A percentile compares a stretch with the other conserved stretches of the same genome.
Conservation (phyloP, 2,888 invertebrate species). For the Andrena chrysosceles region DNA sequence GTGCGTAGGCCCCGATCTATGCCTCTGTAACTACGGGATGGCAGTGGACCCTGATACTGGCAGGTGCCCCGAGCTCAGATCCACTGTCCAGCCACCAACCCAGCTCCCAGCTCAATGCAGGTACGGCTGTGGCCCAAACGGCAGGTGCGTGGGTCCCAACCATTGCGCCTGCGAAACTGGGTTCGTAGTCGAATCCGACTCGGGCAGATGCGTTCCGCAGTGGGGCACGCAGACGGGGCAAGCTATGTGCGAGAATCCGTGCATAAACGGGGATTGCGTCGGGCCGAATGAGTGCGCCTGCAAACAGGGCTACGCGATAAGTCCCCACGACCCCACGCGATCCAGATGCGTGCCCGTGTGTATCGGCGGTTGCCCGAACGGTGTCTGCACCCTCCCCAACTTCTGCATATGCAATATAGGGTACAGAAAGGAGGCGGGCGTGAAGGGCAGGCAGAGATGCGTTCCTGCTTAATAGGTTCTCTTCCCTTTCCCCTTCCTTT, state of each 20-base stretch:
- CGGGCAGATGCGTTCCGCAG: slow-evolving; percentile 70
- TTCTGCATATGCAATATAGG: slow-evolving; percentile 91
- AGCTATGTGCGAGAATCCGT: slow-evolving; percentile 82
- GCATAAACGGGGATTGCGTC: slow-evolving; percentile 86
- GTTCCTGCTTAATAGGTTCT: slow-evolving; percentile 80
- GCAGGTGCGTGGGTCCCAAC: slow-evolving; percentile 86
- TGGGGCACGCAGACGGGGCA: slow-evolving; percentile 57
- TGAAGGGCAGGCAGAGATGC: slow-evolving; percentile 89
- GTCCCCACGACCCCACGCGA: slow-evolving; percentile 72
- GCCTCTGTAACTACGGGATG: slow-evolving; percentile 87
- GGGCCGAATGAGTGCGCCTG: slow-evolving; percentile 83
- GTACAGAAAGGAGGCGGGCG: slow-evolving; percentile 87
- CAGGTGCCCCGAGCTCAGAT: slow-evolving; percentile 68
- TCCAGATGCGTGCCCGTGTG: slow-evolving; percentile 88
- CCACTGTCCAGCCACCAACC: neutral
- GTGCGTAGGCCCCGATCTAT: slow-evolving; percentile 85
- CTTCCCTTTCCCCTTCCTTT: neutral
- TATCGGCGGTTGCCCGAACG: slow-evolving; percentile 90
- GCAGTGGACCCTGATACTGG: slow-evolving; percentile 52
- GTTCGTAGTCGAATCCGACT: slow-evolving; percentile 78
- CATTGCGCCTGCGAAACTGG: slow-evolving; percentile 86
- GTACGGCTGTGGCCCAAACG: slow-evolving; percentile 84
- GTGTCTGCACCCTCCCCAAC: slow-evolving; percentile 90
- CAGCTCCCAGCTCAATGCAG: slow-evolving; percentile 49
- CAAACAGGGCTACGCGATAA: slow-evolving; percentile 84